These are phyloP conservation scores for Dugesia japonica DNA, from an alignment of 2,888 invertebrate species.

Conservation along the genomic window DNA sequence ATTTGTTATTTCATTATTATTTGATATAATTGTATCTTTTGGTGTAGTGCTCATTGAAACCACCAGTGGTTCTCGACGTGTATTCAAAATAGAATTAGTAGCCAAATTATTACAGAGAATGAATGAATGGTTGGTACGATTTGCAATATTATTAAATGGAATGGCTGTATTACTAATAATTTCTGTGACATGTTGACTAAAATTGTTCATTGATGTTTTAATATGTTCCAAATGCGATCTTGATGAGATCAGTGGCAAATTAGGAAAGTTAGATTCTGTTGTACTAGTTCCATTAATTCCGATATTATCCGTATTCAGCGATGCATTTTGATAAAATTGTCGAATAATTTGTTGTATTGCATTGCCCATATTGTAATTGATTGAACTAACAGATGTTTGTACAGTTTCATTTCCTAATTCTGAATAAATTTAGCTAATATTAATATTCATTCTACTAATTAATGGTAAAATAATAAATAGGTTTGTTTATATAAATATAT, in stretches of 20 bases:
- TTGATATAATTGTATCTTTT: background rate
- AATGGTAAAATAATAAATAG: too few relatives aligned
- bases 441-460: too few relatives aligned
- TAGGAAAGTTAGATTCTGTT: background rate
- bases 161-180: background rate
- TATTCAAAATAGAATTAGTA: background rate
- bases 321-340: constrained; percentile 11
- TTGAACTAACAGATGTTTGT: background rate
- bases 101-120: background rate
- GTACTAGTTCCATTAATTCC: background rate
- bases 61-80: background rate
- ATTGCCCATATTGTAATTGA: constrained; percentile 1
- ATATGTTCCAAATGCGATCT: background rate
- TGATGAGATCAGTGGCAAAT: background rate
- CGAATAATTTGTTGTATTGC: constrained; percentile 5
- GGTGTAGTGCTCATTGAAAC: background rate
- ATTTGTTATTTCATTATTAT: background rate
- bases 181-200: background rate
- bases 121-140: background rate
- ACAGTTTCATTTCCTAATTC: background rate
- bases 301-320: background rate
- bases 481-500: too few relatives aligned
- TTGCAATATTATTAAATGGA: background rate
- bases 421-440: background rate
- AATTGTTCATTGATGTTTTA: constrained; percentile 1